Evolutionary conservation across 2,888 invertebrate genomes (phyloP).

Genomic region (Selenia dentaria): DNA sequence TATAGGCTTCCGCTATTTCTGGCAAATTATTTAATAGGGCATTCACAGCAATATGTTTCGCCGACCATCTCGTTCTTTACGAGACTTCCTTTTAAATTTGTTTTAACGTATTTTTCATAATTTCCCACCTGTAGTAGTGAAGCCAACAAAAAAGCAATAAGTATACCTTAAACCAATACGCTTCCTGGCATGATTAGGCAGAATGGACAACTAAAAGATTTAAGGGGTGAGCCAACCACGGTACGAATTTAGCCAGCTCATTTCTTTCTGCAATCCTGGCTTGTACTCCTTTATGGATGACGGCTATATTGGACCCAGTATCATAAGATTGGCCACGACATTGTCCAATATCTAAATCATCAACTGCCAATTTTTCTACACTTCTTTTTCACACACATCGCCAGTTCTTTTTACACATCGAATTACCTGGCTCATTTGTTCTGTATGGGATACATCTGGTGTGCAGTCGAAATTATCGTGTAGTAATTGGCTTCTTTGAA

Average conservation of each 20-base stretch:
- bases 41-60: not conserved
- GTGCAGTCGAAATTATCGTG: slow-evolving; percentile 26
- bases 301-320: not conserved
- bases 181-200: not conserved
- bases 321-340: not conserved
- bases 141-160: not conserved
- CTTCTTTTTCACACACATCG: slow-evolving; percentile 35
- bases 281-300: not conserved
- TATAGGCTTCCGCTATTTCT: slow-evolving; percentile 23
- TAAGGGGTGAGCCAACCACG: not conserved
- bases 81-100: not conserved
- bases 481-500: too few relatives aligned
- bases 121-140: not conserved
- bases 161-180: not conserved
- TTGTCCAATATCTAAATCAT: not conserved
- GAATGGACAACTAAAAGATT: not conserved
- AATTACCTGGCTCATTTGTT: slow-evolving; percentile 39
- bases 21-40: not conserved
- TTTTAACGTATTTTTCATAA: not conserved
- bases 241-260: not conserved
- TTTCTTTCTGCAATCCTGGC: not conserved
- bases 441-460: slow-evolving; percentile 43
- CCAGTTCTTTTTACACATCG: slow-evolving; percentile 29
- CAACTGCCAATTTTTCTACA: slow-evolving; percentile 30
- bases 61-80: not conserved